phyloP scores from a whole-genome alignment of 2,888 invertebrate species.

The Endotricha flammealis region DNA sequence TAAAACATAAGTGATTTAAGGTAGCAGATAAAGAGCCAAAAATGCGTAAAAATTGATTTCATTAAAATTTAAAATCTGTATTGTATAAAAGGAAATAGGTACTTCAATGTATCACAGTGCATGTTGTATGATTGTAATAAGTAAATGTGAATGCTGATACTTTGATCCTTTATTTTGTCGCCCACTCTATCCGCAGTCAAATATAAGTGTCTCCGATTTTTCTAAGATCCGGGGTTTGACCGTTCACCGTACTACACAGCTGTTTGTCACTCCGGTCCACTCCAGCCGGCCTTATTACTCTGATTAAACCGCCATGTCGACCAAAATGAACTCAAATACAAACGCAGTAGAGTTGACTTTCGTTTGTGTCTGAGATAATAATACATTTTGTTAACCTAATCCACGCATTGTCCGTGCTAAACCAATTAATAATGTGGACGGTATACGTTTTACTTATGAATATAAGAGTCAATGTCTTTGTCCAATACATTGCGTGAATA shows the following conservation, averaged over 20 bases:
- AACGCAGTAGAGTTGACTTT: conserved; percentile 16
- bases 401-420: conserved; percentile 30
- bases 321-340: conserved; percentile 21
- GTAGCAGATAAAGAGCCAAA: too few species aligned
- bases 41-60: too few species aligned
- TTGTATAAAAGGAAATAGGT: too few species aligned
- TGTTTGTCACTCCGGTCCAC: conserved; percentile 37
- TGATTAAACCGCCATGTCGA: conserved; percentile 27
- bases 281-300: conserved; percentile 29
- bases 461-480: neutral
- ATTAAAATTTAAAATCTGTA: too few species aligned
- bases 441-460: conserved; percentile 12
- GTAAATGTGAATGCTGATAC: neutral
- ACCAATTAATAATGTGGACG: conserved; percentile 36
- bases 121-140: too few species aligned
- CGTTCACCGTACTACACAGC: conserved; percentile 24
- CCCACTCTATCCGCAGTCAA: too few species aligned
- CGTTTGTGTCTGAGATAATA: conserved; percentile 13
- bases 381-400: conserved; percentile 31
- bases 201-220: neutral
- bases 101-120: too few species aligned
- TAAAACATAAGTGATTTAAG: too few species aligned
- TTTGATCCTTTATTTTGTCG: neutral
- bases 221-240: conserved; percentile 1
- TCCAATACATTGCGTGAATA: neutral